Evolutionary conservation across 2,113 vertebrate species (phyloP), one percentile per base, ranked within the genome.

Genomic region (Mustela nigripes): DNA sequence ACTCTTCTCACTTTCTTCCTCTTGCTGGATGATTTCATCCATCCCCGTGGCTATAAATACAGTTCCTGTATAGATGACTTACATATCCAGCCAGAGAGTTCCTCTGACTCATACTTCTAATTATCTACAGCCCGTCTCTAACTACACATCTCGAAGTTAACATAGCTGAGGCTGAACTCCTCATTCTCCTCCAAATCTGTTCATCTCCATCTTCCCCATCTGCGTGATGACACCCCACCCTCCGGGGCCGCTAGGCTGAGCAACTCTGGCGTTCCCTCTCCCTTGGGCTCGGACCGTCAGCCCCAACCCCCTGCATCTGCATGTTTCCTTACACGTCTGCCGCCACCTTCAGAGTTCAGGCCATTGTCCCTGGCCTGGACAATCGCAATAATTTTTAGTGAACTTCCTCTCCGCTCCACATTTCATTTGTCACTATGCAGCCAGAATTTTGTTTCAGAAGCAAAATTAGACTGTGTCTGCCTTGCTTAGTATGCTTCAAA

Each of bases 221-320:
- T 74, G 28, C 11, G 7, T 15, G 16, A 69, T 2, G 42, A n/a
- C 4, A 0, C 22, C 42, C 22, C 0, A 11, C 42, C 18, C 79
- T 2, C 19, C 0, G 8, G 56, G 50, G 50, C 14, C 14, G 14
- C 33, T 62, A 8, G 42, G 31, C 1, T 3, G 14, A 53, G 80
- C 48, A 63, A 0, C 0, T 10, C 4, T 19, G 24, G 56, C 6
- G 0, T 26, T n/a, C 8, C 85, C 15, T 22, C 5, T 11, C 14
- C 12, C 22, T 53, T 28, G 21, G 11, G 2, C n/a, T 31, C 1
- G 0, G 39, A 42, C 76, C 28, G 2, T 5, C 36, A 18, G 62
- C 45, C 12, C 36, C 42, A 0, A 6, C n/a, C 24, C 4, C 2
- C 33, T 33, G 22, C n/a, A 14, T 56, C 39, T 12, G 18, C n/a